Conservation (phyloP, 2,797 vertebrate species). For the Mallotus villosus region DNA sequence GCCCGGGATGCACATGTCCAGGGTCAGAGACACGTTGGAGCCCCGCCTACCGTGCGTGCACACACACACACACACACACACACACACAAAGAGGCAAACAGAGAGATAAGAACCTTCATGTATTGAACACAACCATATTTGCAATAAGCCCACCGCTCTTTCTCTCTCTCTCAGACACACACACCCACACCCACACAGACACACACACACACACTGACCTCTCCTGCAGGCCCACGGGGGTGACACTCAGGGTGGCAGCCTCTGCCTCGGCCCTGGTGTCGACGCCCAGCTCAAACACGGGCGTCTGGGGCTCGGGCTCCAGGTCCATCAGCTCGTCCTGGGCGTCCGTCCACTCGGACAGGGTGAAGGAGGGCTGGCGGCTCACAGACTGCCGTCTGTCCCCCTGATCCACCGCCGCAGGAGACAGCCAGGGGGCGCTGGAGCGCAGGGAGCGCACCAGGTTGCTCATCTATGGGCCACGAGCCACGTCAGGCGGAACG, state of each 20-base stretch:
- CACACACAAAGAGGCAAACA: neutral
- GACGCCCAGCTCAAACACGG: constrained; percentile 87
- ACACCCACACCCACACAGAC: neutral
- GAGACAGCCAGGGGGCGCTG: constrained; percentile 55
- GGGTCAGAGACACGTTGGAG: constrained; percentile 95
- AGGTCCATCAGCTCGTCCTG: constrained; percentile 90
- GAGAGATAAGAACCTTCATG: neutral
- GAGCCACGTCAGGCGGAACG: neutral
- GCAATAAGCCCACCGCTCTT: too few relatives aligned
- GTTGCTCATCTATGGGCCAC: neutral
- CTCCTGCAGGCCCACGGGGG: constrained; percentile 94
- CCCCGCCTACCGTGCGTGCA: constrained; percentile 80
- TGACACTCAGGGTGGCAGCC: constrained; percentile 86
- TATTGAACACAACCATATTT: neutral
- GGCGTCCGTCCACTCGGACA: constrained; percentile 96
- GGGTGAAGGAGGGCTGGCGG: constrained; percentile 95
- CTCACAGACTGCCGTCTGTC: constrained; percentile 94
- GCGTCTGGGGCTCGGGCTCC: constrained; percentile 87
- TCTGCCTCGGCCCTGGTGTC: constrained; percentile 88
- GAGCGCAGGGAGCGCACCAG: constrained; percentile 78
- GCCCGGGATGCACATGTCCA: constrained; percentile 98
- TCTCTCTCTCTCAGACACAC: neutral
- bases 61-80: constrained; percentile 13
- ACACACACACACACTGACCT: constrained; percentile 72
- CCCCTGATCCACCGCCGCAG: constrained; percentile 64